A percentile compares a stretch with the other conserved stretches of the same genome.
Conservation (phyloP, 1,140 invertebrate species). For the Diplogasteroides magnus region DNA sequence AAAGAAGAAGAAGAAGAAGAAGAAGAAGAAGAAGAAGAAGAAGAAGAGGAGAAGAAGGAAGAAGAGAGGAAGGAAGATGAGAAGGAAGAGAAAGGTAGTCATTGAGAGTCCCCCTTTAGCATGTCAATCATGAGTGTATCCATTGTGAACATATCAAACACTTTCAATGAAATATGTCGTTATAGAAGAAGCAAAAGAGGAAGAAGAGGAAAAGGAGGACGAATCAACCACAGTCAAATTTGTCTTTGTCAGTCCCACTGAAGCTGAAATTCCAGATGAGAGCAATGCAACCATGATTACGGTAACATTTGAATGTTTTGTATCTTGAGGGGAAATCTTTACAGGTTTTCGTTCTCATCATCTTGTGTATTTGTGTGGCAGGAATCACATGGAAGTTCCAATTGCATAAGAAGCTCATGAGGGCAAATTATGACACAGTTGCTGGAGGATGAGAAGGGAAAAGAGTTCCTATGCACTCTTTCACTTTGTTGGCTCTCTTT, state of each 20-base stretch:
- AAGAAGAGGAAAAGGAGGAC: no score
- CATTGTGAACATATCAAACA: no score
- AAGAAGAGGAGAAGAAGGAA: background rate
- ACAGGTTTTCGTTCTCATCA: conserved; percentile 47
- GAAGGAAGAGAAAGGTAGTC: background rate
- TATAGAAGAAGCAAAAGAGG: no score
- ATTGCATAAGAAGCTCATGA: conserved; percentile 47
- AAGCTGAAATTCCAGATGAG: conserved; percentile 49
- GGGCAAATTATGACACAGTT: conserved; percentile 49
- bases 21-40: background rate
- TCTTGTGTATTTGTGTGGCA: conserved; percentile 47
- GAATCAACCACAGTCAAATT: conserved; percentile 13
- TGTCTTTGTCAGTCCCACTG: conserved; percentile 50
- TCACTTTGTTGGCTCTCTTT: no score
- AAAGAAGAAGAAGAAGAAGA: conserved; percentile 3
- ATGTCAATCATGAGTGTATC: background rate
- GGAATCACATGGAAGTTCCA: conserved; percentile 51
- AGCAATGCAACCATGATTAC: conserved; percentile 35
- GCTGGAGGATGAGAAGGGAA: conserved; percentile 52
- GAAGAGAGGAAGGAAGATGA: background rate
- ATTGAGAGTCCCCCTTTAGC: background rate
- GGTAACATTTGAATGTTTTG: background rate
- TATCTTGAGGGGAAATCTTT: conserved; percentile 10
- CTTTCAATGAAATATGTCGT: no score
- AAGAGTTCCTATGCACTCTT: no score